These are phyloP conservation scores for Nycticryphes semicollaris DNA, from an alignment of 2,113 vertebrate species.

Conservation along the genomic window DNA sequence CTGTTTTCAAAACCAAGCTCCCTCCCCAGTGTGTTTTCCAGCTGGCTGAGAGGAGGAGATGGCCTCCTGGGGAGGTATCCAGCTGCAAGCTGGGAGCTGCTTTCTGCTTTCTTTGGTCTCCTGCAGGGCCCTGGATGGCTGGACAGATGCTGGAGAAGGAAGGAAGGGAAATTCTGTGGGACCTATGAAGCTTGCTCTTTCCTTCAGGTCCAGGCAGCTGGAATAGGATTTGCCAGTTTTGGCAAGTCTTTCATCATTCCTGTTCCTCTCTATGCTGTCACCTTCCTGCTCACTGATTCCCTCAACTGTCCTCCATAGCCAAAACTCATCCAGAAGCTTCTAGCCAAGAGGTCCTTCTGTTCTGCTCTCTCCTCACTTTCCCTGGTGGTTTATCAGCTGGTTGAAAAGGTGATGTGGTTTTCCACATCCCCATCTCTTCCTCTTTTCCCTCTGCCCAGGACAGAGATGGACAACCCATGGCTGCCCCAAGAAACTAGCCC, in stretches of 20 bases:
- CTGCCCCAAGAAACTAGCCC: neutral
- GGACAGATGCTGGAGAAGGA: neutral
- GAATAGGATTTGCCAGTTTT: neutral
- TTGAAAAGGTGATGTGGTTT: neutral
- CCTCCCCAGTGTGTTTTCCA: neutral
- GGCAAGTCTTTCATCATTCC: neutral
- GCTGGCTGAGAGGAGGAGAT: slow-evolving; percentile 11
- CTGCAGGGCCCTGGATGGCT: neutral
- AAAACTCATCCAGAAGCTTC: neutral
- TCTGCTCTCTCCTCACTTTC: neutral
- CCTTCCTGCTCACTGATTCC: accelerated
- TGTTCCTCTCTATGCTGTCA: neutral
- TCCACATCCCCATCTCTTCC: accelerated
- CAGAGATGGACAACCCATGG: neutral
- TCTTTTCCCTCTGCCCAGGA: neutral
- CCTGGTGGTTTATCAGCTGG: neutral
- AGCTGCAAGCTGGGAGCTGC: neutral
- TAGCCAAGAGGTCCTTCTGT: neutral
- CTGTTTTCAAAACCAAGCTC: slow-evolving; percentile 55
- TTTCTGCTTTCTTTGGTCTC: neutral
- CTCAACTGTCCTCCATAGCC: neutral
- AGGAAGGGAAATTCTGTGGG: neutral
- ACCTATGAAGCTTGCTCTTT: neutral
- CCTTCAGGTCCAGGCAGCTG: neutral
- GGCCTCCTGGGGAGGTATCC: neutral